These are phyloP conservation scores for Vidua chalybeata DNA, from an alignment of 2,113 vertebrate species.

Conservation along the genomic window DNA sequence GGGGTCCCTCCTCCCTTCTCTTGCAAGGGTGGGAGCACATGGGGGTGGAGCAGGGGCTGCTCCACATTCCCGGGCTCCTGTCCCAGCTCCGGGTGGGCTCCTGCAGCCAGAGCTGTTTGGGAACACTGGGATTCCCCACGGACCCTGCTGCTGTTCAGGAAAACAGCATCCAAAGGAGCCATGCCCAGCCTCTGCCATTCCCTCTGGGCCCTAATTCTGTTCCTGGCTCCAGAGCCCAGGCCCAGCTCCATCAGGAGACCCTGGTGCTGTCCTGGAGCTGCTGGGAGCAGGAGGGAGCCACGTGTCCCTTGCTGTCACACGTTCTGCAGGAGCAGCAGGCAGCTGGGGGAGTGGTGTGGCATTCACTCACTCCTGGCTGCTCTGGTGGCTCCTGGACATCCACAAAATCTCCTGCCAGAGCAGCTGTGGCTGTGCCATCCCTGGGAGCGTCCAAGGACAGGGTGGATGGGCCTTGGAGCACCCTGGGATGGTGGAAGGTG, in stretches of 20 bases:
- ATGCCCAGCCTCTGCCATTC: not conserved
- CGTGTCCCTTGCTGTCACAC: not conserved
- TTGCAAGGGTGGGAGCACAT: accelerated
- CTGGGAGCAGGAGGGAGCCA: accelerated
- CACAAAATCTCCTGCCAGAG: not conserved
- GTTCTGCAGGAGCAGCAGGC: not conserved
- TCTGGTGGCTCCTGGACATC: not conserved
- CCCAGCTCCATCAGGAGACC: not conserved
- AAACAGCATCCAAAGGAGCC: not conserved
- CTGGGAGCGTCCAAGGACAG: not conserved
- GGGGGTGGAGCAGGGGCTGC: not conserved
- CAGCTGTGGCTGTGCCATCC: not conserved
- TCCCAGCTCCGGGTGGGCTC: not conserved
- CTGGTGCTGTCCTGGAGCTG: not conserved
- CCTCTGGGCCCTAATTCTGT: not conserved
- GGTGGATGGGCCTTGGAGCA: not conserved
- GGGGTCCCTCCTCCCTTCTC: not conserved
- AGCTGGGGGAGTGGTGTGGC: accelerated
- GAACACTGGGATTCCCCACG: accelerated
- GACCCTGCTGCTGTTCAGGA: accelerated
- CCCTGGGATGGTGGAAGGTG: not conserved
- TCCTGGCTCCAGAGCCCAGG: not conserved
- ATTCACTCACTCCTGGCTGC: not conserved
- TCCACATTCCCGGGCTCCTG: not conserved
- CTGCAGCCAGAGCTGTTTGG: not conserved